Base-by-base conservation (phyloP, 2,113 vertebrate species). In the Otocyon megalotis region DNA sequence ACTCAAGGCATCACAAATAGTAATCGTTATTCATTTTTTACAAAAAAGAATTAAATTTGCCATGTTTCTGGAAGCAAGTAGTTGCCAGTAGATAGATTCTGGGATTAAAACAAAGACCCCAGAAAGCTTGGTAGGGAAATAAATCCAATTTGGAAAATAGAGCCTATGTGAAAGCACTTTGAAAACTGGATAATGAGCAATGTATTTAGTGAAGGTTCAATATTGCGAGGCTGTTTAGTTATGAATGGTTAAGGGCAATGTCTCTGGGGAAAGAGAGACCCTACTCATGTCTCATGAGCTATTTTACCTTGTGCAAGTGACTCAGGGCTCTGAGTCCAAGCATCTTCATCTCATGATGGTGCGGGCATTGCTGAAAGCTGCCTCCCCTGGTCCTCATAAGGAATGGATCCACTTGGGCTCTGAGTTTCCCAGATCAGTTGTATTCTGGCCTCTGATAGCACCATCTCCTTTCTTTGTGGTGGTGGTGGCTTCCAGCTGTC, bases 381-480 rank as follows among this genome's bases (percentile, higher is more conserved):
- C 26, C 13, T 7, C 8, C 6, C 28, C 8, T 60, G 4, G 26
- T 4, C 2, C 56, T 13, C 0, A 4, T 1, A 20, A 63, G 43
- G 16, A 35, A 10, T 1, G 5, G 19, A 26, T 15, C 20, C 1
- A 1, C 28, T 13, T 1, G 0, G 16, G 1, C 8, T 62, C 53
- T 19, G 20, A 3, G 32, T 35, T 58, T 43, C 60, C 43, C 28
- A 58, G 10, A 24, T 50, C 6, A 8, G 1, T 0, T 16, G 5
- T 22, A 12, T 58, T 84, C 50, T 54, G 76, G 13, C 8, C 53
- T 53, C 80, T 82, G 56, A 24, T 10, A 16, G 28, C 2, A 35
- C 95, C 85, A 79, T 71, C 83, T 96, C 96, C 69, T 97, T 76
- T 19, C 93, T 72, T 72, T 69, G 83, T 62, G 95, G 17, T 3